Evolutionary conservation across 2,113 vertebrate genomes (phyloP).

Genomic region (Spea bombifrons): DNA sequence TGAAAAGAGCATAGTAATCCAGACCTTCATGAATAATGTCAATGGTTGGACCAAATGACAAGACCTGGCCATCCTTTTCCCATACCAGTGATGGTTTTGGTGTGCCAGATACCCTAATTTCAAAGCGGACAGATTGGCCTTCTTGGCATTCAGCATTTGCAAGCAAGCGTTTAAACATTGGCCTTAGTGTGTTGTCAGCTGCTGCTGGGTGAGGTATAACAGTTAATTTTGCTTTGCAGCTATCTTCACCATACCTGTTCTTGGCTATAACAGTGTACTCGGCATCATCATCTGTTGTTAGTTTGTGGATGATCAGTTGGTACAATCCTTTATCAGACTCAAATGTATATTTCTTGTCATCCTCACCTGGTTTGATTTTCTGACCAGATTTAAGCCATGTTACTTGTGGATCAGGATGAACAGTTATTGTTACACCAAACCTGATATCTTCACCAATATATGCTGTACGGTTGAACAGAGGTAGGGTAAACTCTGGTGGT

Average conservation of each 20-base stretch:
- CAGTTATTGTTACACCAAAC: constrained; percentile 93
- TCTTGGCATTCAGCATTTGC: constrained; percentile 93
- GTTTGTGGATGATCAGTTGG: constrained; percentile 81
- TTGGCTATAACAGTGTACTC: constrained; percentile 90
- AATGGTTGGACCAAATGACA: constrained; percentile 86
- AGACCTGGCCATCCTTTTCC: constrained; percentile 91
- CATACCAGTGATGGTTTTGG: constrained; percentile 81
- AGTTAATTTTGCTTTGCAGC: constrained; percentile 91
- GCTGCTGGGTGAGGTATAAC: constrained; percentile 84
- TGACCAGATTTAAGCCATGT: constrained; percentile 95
- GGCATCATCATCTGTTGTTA: constrained; percentile 83
- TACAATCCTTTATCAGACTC: constrained; percentile 91
- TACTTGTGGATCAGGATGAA: constrained; percentile 94
- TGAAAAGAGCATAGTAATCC: constrained; percentile 92
- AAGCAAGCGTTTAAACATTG: constrained; percentile 97
- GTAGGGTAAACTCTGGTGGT: constrained; percentile 96
- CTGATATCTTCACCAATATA: constrained; percentile 87
- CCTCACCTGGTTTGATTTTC: constrained; percentile 86
- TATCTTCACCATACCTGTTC: constrained; percentile 91
- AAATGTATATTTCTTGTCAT: constrained; percentile 92
- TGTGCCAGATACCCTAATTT: constrained; percentile 90
- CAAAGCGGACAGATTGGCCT: constrained; percentile 89
- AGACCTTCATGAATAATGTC: constrained; percentile 93
- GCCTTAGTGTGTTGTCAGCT: constrained; percentile 85
- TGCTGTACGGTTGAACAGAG: constrained; percentile 84